A percentile compares a stretch with the other conserved stretches of the same genome.
Conservation (phyloP, 2,888 invertebrate genomes). For the Platycheirus albimanus region DNA sequence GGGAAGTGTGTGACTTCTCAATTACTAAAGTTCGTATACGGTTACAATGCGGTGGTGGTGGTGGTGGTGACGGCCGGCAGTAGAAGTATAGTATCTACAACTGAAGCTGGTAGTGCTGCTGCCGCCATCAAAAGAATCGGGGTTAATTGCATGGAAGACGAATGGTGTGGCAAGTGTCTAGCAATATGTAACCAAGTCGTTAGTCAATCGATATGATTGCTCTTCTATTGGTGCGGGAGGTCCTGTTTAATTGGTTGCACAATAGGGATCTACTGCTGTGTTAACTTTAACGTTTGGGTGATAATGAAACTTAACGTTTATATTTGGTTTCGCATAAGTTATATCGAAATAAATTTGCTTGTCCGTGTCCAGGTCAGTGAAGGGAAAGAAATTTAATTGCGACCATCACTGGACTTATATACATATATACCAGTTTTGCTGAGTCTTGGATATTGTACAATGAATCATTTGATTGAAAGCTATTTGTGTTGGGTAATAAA, state of each 20-base stretch:
- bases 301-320: constrained; percentile 59
- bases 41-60: background rate
- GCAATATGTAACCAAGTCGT: constrained; percentile 72
- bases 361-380: background rate
- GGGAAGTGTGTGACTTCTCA: constrained; percentile 67
- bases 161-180: constrained; percentile 65
- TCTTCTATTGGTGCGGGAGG: constrained; percentile 41
- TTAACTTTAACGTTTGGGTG: too few species aligned
- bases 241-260: constrained; percentile 66
- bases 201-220: constrained; percentile 73
- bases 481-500: too few species aligned
- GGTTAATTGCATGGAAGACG: constrained; percentile 70
- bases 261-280: constrained; percentile 12
- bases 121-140: constrained; percentile 54
- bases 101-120: too few species aligned
- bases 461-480: too few species aligned
- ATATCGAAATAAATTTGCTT: constrained; percentile 50
- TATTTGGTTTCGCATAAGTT: constrained; percentile 34
- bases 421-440: background rate
- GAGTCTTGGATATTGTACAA: too few species aligned
- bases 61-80: background rate
- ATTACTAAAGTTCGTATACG: constrained; percentile 26
- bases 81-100: background rate
- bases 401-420: constrained; percentile 14
- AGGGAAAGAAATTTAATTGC: constrained; percentile 24